Evolutionary conservation across 2,888 invertebrate species (phyloP), one percentile per base, ranked within the genome.

Genomic region (Linnaemya vulpina): DNA sequence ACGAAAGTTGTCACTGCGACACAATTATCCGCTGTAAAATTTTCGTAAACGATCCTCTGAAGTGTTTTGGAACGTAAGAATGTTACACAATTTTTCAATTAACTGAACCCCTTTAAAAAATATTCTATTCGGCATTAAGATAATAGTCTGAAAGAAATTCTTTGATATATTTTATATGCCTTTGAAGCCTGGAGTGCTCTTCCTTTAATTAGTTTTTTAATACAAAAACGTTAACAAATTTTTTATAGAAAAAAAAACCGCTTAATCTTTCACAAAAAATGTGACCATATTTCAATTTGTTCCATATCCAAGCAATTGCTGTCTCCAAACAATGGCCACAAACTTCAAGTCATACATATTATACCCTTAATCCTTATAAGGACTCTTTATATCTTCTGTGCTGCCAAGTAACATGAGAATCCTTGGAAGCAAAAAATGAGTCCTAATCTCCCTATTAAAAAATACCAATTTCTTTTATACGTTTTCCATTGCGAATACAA

Each of bases 381-480:
- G 73, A 67, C 35, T 70, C 63, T 8, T 78, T 53, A 20, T 11
- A 15, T n/a, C 51, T n/a, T 55, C 20, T 58, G 3, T 40, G 30
- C 60, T 70, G 62, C 58, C 22, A 43, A 70, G 78, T 30, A 78
- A 71, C 62, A 13, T 13, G 17, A 60, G 51, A 20, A 46, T 40
- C 15, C 17, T 68, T 71, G 63, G 5, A 43, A 65, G 20, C 7
- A 20, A 3, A 51, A 20, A 46, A 53, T 35, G 49, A 55, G n/a
- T n/a, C 53, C 55, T 73, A 82, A 82, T 78, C 78, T 71, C 17
- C 65, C 51, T 65, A 73, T 35, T 73, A 51, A 77, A 74, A 30
- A 73, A 43, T 68, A 63, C 53, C 53, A 67, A 55, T 60, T 63
- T 81, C 3, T 71, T 51, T 20, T 0, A 51, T 20, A 51, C 1